These are phyloP conservation scores for Orthosia incerta DNA, from an alignment of 2,888 invertebrate genomes.

Conservation along the genomic window DNA sequence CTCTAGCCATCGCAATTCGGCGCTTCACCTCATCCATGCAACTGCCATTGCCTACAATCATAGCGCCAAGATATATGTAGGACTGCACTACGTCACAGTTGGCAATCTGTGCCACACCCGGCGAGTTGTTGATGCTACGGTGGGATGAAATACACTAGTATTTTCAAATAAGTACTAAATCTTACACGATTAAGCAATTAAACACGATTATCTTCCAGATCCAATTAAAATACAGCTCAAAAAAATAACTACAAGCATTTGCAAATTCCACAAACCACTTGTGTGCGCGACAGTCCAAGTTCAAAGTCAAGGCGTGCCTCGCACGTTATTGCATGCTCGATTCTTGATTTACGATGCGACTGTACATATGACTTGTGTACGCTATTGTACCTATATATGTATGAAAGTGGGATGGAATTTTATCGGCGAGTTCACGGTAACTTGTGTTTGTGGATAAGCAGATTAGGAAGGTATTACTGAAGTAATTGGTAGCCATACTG, in stretches of 20 bases:
- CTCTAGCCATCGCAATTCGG: no score
- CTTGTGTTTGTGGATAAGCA: slow-evolving; percentile 3
- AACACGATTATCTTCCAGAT: background rate
- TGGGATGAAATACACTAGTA: no score
- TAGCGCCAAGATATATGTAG: no score
- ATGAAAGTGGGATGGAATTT: slow-evolving; percentile 54
- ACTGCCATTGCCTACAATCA: no score
- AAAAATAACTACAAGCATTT: slow-evolving; percentile 9
- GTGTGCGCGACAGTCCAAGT: slow-evolving; percentile 75
- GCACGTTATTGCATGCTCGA: slow-evolving; percentile 72
- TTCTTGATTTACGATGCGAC: slow-evolving; percentile 80
- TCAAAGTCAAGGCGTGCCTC: slow-evolving; percentile 85
- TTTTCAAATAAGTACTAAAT: background rate
- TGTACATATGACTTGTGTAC: slow-evolving; percentile 62
- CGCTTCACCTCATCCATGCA: no score
- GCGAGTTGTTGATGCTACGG: no score
- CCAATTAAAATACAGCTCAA: background rate
- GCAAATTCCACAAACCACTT: slow-evolving; percentile 63
- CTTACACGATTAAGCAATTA: no score
- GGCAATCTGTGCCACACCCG: no score
- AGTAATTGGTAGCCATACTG: no score
- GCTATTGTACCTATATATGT: slow-evolving; percentile 41
- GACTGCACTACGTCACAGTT: no score
- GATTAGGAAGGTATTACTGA: background rate
- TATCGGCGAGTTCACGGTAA: slow-evolving; percentile 37